Conservation (phyloP, 2,113 vertebrate genomes). For the Falcunculus frontatus region DNA sequence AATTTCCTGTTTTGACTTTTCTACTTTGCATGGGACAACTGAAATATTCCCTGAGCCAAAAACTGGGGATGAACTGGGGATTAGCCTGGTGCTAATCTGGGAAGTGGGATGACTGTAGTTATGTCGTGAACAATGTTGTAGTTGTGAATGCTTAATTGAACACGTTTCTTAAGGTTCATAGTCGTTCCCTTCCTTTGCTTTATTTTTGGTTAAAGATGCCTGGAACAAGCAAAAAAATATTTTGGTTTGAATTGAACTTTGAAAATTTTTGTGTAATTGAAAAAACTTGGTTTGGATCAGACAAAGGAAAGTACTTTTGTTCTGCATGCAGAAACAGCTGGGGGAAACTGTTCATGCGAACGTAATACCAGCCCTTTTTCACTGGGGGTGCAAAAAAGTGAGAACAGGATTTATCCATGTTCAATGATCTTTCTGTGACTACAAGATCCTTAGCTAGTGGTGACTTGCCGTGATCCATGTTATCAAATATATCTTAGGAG, state of each 20-base stretch:
- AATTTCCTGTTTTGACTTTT: neutral
- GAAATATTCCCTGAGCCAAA: neutral
- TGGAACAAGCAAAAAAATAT: neutral
- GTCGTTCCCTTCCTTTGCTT: neutral
- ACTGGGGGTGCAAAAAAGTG: neutral
- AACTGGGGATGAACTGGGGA: neutral
- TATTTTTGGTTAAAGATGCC: neutral
- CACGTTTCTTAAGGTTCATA: neutral
- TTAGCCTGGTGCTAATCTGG: neutral
- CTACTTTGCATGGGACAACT: neutral
- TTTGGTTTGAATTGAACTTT: neutral
- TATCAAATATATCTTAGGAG: neutral
- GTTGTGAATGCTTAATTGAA: rapidly evolving
- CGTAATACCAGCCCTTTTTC: neutral
- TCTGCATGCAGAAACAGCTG: neutral
- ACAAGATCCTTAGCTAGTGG: neutral
- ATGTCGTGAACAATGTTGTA: neutral
- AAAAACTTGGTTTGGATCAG: neutral
- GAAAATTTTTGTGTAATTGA: neutral
- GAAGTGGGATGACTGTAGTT: neutral
- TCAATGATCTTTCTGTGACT: neutral
- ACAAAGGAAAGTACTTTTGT: neutral
- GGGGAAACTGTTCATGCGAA: neutral
- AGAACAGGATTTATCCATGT: neutral
- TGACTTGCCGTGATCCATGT: neutral